Percentiles rank a stretch among this genome's conserved stretches.
These are phyloP conservation scores for Diaphora mendica DNA, from an alignment of 2,888 invertebrate genomes.

Conservation along the genomic window DNA sequence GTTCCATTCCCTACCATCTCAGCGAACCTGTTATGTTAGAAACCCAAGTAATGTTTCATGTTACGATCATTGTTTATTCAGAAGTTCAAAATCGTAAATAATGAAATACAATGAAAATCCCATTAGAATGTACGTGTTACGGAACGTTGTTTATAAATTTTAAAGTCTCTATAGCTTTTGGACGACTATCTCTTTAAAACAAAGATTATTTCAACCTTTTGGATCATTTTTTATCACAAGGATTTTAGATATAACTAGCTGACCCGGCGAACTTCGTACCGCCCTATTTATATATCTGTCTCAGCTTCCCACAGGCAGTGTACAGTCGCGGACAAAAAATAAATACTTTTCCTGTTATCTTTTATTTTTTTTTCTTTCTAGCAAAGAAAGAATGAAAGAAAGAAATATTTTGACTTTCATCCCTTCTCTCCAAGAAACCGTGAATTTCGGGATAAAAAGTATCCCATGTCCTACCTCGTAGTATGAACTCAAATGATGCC, in stretches of 20 bases:
- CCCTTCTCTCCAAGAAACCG: too few relatives aligned
- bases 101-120: slow-evolving; percentile 39
- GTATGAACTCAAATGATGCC: too few relatives aligned
- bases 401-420: too few relatives aligned
- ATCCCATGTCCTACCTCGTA: too few relatives aligned
- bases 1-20: not conserved
- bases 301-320: too few relatives aligned
- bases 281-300: too few relatives aligned
- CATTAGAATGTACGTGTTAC: slow-evolving; percentile 31
- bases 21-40: not conserved
- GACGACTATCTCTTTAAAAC: not conserved
- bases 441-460: too few relatives aligned
- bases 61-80: slow-evolving; percentile 36
- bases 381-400: too few relatives aligned
- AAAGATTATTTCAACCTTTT: not conserved
- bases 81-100: slow-evolving; percentile 39
- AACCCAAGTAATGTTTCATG: slow-evolving; percentile 6
- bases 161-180: slow-evolving; percentile 5
- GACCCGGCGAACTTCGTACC: too few relatives aligned
- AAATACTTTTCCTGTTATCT: too few relatives aligned
- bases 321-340: too few relatives aligned
- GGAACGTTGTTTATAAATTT: slow-evolving; percentile 21
- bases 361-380: too few relatives aligned
- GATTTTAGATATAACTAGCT: not conserved
- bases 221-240: not conserved